Percentiles rank a stretch among this genome's conserved stretches.
Evolutionary conservation across 2,888 invertebrate genomes (phyloP).

Genomic region (Fissipunctia ypsillon): DNA sequence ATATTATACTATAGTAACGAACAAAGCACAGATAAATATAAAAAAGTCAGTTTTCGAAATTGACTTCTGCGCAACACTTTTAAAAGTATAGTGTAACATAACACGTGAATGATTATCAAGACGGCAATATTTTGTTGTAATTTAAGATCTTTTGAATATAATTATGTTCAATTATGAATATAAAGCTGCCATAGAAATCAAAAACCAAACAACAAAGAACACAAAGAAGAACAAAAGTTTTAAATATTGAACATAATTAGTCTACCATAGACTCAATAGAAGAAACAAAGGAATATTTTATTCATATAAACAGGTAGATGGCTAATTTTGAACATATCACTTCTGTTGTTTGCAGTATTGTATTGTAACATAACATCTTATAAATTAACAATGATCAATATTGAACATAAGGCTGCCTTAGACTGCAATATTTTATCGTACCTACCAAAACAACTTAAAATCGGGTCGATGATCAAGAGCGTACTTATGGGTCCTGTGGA

Average conservation of each 20-base stretch:
- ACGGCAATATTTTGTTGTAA: neutral
- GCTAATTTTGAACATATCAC: neutral
- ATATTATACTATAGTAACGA: neutral
- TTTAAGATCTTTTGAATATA: neutral
- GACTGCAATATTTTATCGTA: neutral
- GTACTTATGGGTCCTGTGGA: neutral
- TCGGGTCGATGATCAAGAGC: neutral
- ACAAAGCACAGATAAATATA: neutral
- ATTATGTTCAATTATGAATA: neutral
- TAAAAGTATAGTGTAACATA: neutral
- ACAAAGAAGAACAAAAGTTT: neutral
- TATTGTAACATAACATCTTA: neutral
- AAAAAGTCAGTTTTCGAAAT: neutral
- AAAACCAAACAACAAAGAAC: too few relatives aligned
- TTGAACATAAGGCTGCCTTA: neutral
- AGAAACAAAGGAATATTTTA: neutral
- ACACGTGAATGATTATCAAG: neutral
- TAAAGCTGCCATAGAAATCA: neutral
- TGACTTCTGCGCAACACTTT: neutral
- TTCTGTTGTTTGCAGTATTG: neutral
- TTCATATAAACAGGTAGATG: neutral
- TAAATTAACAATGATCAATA: neutral
- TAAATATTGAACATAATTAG: neutral
- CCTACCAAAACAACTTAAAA: neutral
- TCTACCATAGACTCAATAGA: neutral